Evolutionary conservation across 1,140 invertebrate genomes (phyloP), one percentile per base, ranked within the genome.

Genomic region (Listronotus oregonensis): DNA sequence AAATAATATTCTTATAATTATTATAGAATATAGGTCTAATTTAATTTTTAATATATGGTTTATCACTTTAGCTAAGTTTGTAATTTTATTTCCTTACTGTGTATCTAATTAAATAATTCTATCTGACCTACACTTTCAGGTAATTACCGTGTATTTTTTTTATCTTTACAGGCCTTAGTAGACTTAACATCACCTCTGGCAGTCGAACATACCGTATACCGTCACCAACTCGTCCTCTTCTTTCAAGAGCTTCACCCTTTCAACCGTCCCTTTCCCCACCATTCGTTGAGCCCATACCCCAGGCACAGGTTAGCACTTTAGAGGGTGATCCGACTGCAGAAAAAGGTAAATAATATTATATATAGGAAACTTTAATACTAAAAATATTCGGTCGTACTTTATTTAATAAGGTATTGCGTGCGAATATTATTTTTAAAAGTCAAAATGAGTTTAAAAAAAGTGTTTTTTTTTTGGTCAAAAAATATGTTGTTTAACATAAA

Each of bases 181-280:
- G 86, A 62, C 80, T 94, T 57, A 89, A 94, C 77, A 94, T 94
- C 54, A 90, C 91, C 9, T 93, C 91, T 11, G 93, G 93, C 39
- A 93, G 87, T 78, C 82, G 91, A 50, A 95, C 93, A 1, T 95
- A 95, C 77, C 85, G 92, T 77, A 92, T 94, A 80, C 89, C 90
- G 15, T 93, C 91, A 34, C 87, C 91, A 65, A 90, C 90, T 39
- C 81, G 90, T 71, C 89, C 89, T n/a, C 83, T 86, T 57, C 85
- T 90, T 65, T 84, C 86, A 44, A 80, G 87, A 56, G 89, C 87
- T 77, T 89, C 89, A 12, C 56, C 58, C 37, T 90, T 92, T 82
- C 88, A 89, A 77, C 75, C 82, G 56, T 81, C 84, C 63, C 69
- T 76, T 15, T 77, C 81, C 32, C 78, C 80, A 55, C 79, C 81